phyloP scores from a whole-genome alignment of 2,888 invertebrate species.

The Drosophila ustulata region DNA sequence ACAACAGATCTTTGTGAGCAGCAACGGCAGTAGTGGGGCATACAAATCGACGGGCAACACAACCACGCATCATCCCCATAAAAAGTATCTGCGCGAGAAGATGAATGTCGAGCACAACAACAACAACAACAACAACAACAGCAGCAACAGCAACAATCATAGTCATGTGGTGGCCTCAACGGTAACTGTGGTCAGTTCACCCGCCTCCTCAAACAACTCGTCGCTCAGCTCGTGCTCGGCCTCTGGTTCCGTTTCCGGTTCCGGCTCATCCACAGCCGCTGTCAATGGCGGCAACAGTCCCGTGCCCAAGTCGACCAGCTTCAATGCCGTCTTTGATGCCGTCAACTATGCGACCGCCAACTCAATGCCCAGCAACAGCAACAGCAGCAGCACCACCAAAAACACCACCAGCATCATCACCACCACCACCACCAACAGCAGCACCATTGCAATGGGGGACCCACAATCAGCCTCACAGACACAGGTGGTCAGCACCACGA shows the following conservation, averaged over 20 bases:
- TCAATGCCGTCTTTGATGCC: slow-evolving; percentile 62
- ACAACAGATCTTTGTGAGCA: slow-evolving; percentile 64
- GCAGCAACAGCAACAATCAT: slow-evolving; percentile 21
- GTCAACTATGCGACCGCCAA: slow-evolving; percentile 55
- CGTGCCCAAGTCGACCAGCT: slow-evolving; percentile 60
- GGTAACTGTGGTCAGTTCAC: slow-evolving; percentile 82
- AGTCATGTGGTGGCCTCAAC: slow-evolving; percentile 70
- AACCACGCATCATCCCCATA: slow-evolving; percentile 84
- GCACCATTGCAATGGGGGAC: slow-evolving; percentile 2
- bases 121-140: slow-evolving; percentile 38
- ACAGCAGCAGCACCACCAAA: slow-evolving; percentile 23
- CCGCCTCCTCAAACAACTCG: slow-evolving; percentile 82
- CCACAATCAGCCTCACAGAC: slow-evolving; percentile 35
- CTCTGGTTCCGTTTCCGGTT: slow-evolving; percentile 32
- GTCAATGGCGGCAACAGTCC: slow-evolving; percentile 82
- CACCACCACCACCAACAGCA: slow-evolving; percentile 6
- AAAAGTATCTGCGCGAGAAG: slow-evolving; percentile 85
- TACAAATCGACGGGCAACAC: slow-evolving; percentile 62
- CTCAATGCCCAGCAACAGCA: slow-evolving; percentile 28
- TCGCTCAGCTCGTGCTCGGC: slow-evolving; percentile 65
- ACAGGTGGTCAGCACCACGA: slow-evolving; percentile 43
- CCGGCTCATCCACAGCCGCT: slow-evolving; percentile 79
- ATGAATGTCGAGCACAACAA: slow-evolving; percentile 83
- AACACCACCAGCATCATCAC: slow-evolving; percentile 13
- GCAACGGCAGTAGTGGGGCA: slow-evolving; percentile 52